phyloP scores from a whole-genome alignment of 2,888 invertebrate species.

The Xanthia togata region DNA sequence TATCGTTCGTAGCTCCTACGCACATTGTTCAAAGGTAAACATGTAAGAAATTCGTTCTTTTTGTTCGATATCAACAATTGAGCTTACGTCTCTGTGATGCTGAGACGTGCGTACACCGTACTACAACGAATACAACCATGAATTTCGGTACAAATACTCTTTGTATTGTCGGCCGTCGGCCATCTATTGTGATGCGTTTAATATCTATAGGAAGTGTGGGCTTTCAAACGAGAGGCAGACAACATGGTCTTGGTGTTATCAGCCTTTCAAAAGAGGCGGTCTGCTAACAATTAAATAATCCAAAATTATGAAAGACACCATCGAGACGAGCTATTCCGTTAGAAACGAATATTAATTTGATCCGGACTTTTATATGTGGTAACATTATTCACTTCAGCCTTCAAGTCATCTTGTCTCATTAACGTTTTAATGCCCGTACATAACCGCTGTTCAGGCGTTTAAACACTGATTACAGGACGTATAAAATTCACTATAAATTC shows the following conservation, averaged over 20 bases:
- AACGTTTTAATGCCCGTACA: constrained; percentile 75
- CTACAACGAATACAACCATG: constrained; percentile 71
- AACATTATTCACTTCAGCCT: constrained; percentile 75
- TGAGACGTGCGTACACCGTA: constrained; percentile 67
- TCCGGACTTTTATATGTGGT: constrained; percentile 70
- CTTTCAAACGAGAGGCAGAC: constrained; percentile 69
- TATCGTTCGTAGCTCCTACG: constrained; percentile 80
- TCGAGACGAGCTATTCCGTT: constrained; percentile 68
- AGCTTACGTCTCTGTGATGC: constrained; percentile 73
- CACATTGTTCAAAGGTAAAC: constrained; percentile 84
- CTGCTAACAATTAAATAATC: constrained; percentile 74
- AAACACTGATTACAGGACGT: constrained; percentile 80
- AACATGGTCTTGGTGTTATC: constrained; percentile 74
- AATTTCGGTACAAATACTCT: constrained; percentile 78
- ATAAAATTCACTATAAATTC: constrained; percentile 85
- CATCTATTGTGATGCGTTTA: constrained; percentile 80
- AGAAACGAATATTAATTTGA: constrained; percentile 69
- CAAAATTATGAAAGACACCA: constrained; percentile 64
- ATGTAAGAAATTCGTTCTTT: constrained; percentile 82
- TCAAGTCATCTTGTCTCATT: constrained; percentile 75
- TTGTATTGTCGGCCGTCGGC: constrained; percentile 78
- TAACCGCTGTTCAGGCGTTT: constrained; percentile 75
- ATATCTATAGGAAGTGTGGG: constrained; percentile 79
- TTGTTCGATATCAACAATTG: constrained; percentile 80
- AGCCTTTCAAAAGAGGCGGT: constrained; percentile 77